Evolutionary conservation across 2,113 vertebrate genomes (phyloP).

Genomic region (Lichenostomus cassidix): DNA sequence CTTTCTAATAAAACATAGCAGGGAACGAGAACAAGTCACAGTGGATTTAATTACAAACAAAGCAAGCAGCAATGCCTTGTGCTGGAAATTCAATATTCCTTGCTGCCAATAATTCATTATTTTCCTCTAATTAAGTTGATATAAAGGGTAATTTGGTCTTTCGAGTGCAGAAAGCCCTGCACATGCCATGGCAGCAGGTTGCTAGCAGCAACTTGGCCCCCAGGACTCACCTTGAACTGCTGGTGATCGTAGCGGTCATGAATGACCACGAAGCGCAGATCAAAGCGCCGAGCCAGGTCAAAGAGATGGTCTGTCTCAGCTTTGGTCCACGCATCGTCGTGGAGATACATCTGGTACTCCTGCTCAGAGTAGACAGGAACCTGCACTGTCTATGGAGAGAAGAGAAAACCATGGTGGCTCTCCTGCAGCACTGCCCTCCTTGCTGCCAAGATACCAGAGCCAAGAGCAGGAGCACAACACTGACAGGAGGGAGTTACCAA

Average conservation of each 20-base stretch:
- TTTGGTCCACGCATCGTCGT: conserved; percentile 97
- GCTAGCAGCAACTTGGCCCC: background rate
- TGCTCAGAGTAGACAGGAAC: conserved; percentile 97
- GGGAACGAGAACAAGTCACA: conserved; percentile 13
- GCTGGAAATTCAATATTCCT: conserved; percentile 51
- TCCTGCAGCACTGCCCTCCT: background rate
- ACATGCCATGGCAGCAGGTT: background rate
- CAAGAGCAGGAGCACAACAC: background rate
- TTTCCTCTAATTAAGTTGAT: conserved; percentile 52
- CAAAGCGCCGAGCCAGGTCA: conserved; percentile 94
- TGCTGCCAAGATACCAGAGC: background rate
- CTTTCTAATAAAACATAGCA: conserved; percentile 49
- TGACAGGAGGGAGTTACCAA: background rate
- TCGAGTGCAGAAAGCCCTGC: background rate
- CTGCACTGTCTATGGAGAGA: conserved; percentile 83
- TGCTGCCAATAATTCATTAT: conserved; percentile 49
- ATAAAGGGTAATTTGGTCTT: conserved; percentile 34
- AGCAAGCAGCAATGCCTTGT: conserved; percentile 21
- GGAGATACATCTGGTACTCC: conserved; percentile 96
- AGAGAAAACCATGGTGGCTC: background rate
- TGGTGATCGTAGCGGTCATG: conserved; percentile 98
- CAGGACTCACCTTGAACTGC: conserved; percentile 89
- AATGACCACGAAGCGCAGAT: conserved; percentile 93
- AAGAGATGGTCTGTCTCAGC: conserved; percentile 97
- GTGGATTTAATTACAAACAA: conserved; percentile 47